phyloP scores from a whole-genome alignment of 1,140 invertebrate species.

The Drosophila lacteicornis region DNA sequence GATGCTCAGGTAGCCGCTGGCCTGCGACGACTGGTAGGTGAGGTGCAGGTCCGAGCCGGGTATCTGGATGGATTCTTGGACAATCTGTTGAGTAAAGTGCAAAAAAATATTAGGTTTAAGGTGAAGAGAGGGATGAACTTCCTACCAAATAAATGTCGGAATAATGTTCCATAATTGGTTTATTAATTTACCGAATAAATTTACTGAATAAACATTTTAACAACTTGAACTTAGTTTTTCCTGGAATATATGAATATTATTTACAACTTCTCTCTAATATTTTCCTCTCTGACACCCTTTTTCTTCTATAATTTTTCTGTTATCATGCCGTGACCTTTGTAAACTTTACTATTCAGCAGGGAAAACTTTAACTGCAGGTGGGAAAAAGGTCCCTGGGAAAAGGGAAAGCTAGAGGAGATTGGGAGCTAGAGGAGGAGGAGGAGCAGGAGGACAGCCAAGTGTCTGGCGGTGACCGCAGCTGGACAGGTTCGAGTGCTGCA shows the following conservation, averaged over 20 bases:
- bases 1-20: slow-evolving; percentile 95
- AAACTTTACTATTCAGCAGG: slow-evolving; percentile 5
- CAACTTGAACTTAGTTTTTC: background rate
- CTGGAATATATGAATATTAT: background rate
- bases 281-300: background rate
- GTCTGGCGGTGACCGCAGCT: slow-evolving; percentile 56
- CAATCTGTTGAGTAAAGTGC: slow-evolving; percentile 88
- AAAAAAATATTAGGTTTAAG: background rate
- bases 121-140: background rate
- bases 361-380: slow-evolving; percentile 5
- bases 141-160: background rate
- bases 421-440: too few species aligned
- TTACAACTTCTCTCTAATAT: background rate
- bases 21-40: slow-evolving; percentile 96
- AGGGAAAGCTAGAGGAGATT: background rate
- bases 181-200: background rate
- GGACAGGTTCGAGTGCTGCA: slow-evolving; percentile 64
- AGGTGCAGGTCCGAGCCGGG: slow-evolving; percentile 96
- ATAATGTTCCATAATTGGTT: background rate
- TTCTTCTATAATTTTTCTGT: background rate
- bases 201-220: background rate
- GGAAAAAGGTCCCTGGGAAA: background rate
- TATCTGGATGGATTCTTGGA: slow-evolving; percentile 97
- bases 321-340: background rate
- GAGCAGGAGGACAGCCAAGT: background rate